Evolutionary conservation across 2,888 invertebrate species (phyloP), one percentile per base, ranked within the genome.

Genomic region (Quadriops clusia): DNA sequence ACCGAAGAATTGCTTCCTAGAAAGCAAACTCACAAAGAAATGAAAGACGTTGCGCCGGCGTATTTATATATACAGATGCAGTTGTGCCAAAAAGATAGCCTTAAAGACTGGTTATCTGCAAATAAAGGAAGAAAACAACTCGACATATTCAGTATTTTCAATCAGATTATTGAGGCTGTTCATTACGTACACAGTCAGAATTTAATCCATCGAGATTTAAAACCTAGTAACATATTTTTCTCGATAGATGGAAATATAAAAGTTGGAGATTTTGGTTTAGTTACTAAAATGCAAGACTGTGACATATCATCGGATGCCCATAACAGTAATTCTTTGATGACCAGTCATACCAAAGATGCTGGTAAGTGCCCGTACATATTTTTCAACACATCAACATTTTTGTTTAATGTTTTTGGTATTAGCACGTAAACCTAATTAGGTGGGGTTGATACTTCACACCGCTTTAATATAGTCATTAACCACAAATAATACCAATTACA

Each of bases 21-120:
- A n/a, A n/a, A n/a, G n/a, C n/a, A n/a, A n/a, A n/a, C n/a, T n/a
- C n/a, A n/a, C n/a, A n/a, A n/a, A n/a, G n/a, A n/a, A n/a, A n/a
- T n/a, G n/a, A n/a, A n/a, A n/a, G n/a, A 20, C 11, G 18, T 9
- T 3, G 23, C 38, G 12, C 38, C 42, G 5, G 74, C 81, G 53
- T 89, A 81, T 58, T 69, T 97, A 9, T 95, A 90, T 56, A 97
- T 97, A 56, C 95, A 97, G 65, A 97, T 97, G 95, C 93, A 97
- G 61, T 63, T 97, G 38, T 97, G 95, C 50, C 74, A 76, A 30
- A 75, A 79, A 48, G 80, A 87, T 49, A 93, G 87, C 40, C 65
- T 98, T 20, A 80, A 84, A 50, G 90, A 94, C 49, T 97, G 95
- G 97, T 65, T 97, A 18, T 63, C 69, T 29, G 64, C 67, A 10